phyloP scores from a whole-genome alignment of 2,888 invertebrate species.

The Eurytoma adleriae region DNA sequence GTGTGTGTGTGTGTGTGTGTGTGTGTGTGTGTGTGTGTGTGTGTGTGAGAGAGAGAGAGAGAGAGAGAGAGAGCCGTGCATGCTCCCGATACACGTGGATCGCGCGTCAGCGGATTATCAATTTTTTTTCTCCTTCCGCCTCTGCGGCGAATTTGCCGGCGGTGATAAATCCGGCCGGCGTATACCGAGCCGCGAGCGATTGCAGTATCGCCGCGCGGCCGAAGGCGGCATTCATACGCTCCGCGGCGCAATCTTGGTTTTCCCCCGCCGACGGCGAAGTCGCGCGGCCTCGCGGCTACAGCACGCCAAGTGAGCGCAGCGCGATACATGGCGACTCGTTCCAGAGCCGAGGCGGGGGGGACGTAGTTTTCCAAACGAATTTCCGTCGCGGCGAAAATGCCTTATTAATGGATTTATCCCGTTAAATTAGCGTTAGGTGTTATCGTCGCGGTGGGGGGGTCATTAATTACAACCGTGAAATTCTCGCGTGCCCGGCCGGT shows the following conservation, averaged over 20 bases:
- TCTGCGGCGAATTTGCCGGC: neutral
- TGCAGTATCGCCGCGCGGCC: neutral
- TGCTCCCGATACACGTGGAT: neutral
- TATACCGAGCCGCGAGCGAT: neutral
- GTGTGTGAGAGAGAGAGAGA: neutral
- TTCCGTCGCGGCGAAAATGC: too few species aligned
- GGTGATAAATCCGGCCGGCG: too few species aligned
- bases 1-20: too few species aligned
- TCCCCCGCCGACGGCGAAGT: neutral
- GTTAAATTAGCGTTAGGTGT: too few species aligned
- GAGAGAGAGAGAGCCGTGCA: neutral
- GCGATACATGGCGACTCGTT: too few species aligned
- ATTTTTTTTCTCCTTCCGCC: slow-evolving; percentile 12
- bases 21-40: too few species aligned
- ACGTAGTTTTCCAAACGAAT: too few species aligned
- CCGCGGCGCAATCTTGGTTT: slow-evolving; percentile 3
- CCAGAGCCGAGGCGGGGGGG: too few species aligned
- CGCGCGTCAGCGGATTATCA: slow-evolving; percentile 3
- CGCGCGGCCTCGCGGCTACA: neutral
- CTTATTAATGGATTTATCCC: too few species aligned
- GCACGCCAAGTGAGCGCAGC: neutral
- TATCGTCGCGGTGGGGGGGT: too few species aligned
- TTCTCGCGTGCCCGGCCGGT: too few species aligned
- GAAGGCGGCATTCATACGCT: neutral
- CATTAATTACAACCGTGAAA: too few species aligned